These are phyloP conservation scores for Lasioglossum marginatum DNA, from an alignment of 2,888 invertebrate genomes.

Conservation along the genomic window DNA sequence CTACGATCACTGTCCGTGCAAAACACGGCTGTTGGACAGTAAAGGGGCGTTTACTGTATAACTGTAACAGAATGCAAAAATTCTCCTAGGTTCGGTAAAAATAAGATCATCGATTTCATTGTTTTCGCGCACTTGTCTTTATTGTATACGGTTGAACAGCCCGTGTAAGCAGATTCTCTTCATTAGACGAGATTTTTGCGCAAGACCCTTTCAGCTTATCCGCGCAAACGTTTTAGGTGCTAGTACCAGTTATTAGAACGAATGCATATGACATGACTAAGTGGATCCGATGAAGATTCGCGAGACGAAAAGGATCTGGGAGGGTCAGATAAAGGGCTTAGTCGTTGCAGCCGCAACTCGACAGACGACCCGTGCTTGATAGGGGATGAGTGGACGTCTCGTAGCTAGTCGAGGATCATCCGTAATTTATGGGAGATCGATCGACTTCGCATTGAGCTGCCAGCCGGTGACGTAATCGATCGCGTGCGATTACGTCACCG, in stretches of 20 bases:
- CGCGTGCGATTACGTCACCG: slow-evolving; percentile 63
- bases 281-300: slow-evolving; percentile 64
- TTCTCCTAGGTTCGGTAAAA: too few species aligned
- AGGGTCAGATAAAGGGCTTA: slow-evolving; percentile 67
- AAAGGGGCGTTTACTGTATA: too few species aligned
- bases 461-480: slow-evolving; percentile 68
- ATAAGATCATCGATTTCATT: too few species aligned
- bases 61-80: background rate
- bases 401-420: slow-evolving; percentile 65
- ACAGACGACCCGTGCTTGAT: slow-evolving; percentile 59
- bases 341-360: slow-evolving; percentile 61
- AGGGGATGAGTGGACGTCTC: slow-evolving; percentile 69
- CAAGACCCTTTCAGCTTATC: background rate
- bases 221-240: slow-evolving; percentile 7
- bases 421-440: slow-evolving; percentile 71
- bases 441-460: slow-evolving; percentile 65
- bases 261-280: slow-evolving; percentile 61
- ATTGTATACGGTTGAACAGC: background rate
- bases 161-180: background rate
- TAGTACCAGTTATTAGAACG: slow-evolving; percentile 48
- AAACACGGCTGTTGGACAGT: too few species aligned
- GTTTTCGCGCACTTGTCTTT: background rate
- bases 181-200: background rate
- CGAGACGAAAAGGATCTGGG: slow-evolving; percentile 63
- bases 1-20: too few species aligned